Evolutionary conservation across 2,113 vertebrate genomes (phyloP).

Genomic region (Calyptommatus sinebrachiatus): DNA sequence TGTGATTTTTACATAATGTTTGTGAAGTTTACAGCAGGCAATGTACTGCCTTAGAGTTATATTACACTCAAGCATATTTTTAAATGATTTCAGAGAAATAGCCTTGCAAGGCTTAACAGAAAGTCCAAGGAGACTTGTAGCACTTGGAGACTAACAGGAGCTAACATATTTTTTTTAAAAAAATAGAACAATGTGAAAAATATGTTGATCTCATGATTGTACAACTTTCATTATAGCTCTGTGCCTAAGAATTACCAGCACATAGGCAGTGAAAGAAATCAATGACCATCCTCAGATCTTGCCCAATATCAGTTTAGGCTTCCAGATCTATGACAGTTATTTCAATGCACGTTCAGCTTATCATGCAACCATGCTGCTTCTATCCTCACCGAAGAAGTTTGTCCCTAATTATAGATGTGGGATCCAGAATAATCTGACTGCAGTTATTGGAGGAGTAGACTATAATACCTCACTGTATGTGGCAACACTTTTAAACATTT

Average conservation of each 20-base stretch:
- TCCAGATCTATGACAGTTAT: background rate
- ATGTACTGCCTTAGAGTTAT: too few species aligned
- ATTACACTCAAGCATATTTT: too few species aligned
- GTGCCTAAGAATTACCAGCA: background rate
- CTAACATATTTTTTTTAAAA: background rate
- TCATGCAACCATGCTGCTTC: background rate
- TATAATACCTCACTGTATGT: background rate
- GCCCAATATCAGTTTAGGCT: background rate
- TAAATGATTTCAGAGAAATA: too few species aligned
- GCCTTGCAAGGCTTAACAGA: too few species aligned
- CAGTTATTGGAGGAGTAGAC: background rate
- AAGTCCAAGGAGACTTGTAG: too few species aligned
- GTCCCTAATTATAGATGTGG: conserved; percentile 17
- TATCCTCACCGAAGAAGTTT: background rate
- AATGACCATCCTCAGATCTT: background rate
- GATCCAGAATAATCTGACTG: background rate
- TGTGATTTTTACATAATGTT: too few species aligned
- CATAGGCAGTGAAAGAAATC: conserved; percentile 1
- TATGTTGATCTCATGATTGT: background rate
- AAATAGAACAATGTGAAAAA: background rate
- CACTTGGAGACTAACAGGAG: too few species aligned
- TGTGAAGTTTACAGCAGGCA: too few species aligned
- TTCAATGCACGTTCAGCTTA: background rate
- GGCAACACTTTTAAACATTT: background rate
- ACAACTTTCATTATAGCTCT: background rate